A percentile compares a stretch with the other conserved stretches of the same genome.
These are phyloP conservation scores for Drosophila arawakana DNA, from an alignment of 1,140 invertebrate species.

Conservation along the genomic window DNA sequence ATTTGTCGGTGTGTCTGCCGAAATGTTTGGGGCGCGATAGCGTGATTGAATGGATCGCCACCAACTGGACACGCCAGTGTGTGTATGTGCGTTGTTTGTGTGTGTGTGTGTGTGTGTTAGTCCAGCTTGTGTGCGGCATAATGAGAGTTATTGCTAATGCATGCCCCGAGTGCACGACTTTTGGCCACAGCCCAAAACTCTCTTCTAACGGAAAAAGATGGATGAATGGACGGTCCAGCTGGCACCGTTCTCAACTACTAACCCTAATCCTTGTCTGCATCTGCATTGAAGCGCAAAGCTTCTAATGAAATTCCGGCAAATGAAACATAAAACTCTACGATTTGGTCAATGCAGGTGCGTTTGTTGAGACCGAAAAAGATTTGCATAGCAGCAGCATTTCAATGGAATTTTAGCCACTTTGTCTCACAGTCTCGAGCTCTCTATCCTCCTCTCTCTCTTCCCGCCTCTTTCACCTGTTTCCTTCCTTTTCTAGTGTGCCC, in stretches of 20 bases:
- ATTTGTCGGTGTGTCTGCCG: slow-evolving; percentile 58
- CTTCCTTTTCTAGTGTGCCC: slow-evolving; percentile 20
- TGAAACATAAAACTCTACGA: slow-evolving; percentile 64
- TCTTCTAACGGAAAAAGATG: neutral
- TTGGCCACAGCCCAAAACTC: slow-evolving; percentile 31
- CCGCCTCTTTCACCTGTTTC: neutral
- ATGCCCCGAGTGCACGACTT: slow-evolving; percentile 23
- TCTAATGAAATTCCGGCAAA: slow-evolving; percentile 56
- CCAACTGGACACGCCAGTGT: slow-evolving; percentile 26
- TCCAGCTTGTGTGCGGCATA: slow-evolving; percentile 43
- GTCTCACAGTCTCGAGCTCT: neutral
- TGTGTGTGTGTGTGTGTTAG: slow-evolving; percentile 18
- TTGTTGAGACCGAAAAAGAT: slow-evolving; percentile 25
- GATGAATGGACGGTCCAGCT: slow-evolving; percentile 55
- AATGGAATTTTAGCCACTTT: slow-evolving; percentile 43
- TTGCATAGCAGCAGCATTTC: slow-evolving; percentile 47
- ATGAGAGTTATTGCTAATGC: slow-evolving; percentile 81
- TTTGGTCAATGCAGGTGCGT: slow-evolving; percentile 52
- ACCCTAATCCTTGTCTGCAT: slow-evolving; percentile 20
- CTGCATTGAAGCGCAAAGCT: slow-evolving; percentile 30
- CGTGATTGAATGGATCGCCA: slow-evolving; percentile 75
- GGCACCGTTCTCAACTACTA: neutral
- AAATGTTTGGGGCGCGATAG: slow-evolving; percentile 60
- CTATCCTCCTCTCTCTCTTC: neutral
- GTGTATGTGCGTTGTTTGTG: slow-evolving; percentile 11